Conservation (phyloP, 1,140 invertebrate genomes). For the Megathymus violae region DNA sequence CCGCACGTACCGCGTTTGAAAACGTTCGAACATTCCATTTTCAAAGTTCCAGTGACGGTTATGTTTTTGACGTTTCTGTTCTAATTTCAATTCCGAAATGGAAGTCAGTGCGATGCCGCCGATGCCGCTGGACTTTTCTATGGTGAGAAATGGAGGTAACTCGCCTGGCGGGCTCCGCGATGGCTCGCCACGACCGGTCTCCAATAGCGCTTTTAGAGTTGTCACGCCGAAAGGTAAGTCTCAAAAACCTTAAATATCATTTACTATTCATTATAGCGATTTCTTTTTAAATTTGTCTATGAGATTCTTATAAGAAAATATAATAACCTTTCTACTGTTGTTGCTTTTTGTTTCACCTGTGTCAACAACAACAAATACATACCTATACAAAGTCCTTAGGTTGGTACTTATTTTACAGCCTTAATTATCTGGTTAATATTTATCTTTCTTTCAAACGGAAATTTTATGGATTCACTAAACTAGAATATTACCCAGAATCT, state of each 20-base stretch:
- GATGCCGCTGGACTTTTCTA: constrained; percentile 83
- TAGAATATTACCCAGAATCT: too few species aligned
- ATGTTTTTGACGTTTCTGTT: constrained; percentile 47
- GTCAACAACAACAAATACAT: too few species aligned
- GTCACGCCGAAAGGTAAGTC: constrained; percentile 80
- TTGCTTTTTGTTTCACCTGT: too few species aligned
- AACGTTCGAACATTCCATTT: constrained; percentile 48
- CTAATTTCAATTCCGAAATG: constrained; percentile 64
- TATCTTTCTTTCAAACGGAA: too few species aligned
- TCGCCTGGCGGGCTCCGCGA: constrained; percentile 62
- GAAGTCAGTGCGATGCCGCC: constrained; percentile 83
- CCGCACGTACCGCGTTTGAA: constrained; percentile 60
- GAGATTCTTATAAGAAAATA: background rate
- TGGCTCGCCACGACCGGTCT: constrained; percentile 71
- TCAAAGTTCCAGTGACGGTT: constrained; percentile 45
- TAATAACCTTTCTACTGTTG: too few species aligned
- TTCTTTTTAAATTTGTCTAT: background rate
- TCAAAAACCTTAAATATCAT: too few species aligned
- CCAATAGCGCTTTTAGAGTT: constrained; percentile 80
- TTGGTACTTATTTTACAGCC: too few species aligned
- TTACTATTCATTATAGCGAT: background rate
- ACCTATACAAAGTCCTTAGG: too few species aligned
- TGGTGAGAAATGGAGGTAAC: constrained; percentile 70
- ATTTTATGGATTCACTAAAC: too few species aligned
- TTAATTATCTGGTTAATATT: too few species aligned